Evolutionary conservation across 2,888 invertebrate genomes (phyloP).

Genomic region (Campaea margaritaria): DNA sequence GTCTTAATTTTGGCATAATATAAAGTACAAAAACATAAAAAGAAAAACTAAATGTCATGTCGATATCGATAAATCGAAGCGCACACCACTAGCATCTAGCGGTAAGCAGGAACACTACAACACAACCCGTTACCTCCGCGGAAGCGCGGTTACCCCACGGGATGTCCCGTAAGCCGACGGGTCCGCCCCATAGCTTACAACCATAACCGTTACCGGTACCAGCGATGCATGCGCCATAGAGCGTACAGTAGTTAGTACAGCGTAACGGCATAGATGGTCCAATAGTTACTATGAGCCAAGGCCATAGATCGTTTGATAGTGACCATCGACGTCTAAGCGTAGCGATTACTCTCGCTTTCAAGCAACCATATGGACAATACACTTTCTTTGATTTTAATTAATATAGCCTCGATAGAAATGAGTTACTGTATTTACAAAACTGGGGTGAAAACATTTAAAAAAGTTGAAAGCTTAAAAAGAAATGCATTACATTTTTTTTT

Average conservation of each 20-base stretch:
- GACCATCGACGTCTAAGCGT: background rate
- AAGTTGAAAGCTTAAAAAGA: too few species aligned
- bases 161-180: constrained; percentile 24
- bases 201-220: constrained; percentile 19
- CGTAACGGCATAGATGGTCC: background rate
- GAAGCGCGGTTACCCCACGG: constrained; percentile 22
- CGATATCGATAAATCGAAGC: constrained; percentile 11
- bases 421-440: too few species aligned
- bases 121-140: constrained; percentile 14
- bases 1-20: too few species aligned
- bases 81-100: constrained; percentile 11
- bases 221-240: constrained; percentile 5
- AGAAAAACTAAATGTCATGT: background rate
- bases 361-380: background rate
- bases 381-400: constrained; percentile 7
- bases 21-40: too few species aligned
- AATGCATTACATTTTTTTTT: too few species aligned
- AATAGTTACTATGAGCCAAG: background rate
- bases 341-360: constrained; percentile 8
- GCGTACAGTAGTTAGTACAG: constrained; percentile 2
- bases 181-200: constrained; percentile 21
- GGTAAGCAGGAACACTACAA: constrained; percentile 9
- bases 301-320: background rate
- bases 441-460: too few species aligned
- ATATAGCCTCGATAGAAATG: background rate